Evolutionary conservation across 2,113 vertebrate genomes (phyloP).

Genomic region (Bubo blakistoni): DNA sequence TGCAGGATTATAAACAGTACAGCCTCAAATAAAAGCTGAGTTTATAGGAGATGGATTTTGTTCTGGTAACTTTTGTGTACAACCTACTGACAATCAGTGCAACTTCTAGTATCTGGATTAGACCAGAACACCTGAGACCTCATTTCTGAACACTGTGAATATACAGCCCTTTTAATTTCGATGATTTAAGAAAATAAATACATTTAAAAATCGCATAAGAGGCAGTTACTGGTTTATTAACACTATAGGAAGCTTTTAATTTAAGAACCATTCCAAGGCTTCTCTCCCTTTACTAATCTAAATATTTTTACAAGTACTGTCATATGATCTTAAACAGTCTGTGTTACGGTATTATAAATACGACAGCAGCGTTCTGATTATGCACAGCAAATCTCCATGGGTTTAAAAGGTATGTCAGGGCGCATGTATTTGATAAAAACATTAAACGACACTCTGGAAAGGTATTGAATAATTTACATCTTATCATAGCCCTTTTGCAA

Average conservation of each 20-base stretch:
- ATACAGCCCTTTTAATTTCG: neutral
- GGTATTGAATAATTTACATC: slow-evolving; percentile 50
- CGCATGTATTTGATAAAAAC: slow-evolving; percentile 34
- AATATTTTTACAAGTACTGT: slow-evolving; percentile 53
- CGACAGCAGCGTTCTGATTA: slow-evolving; percentile 50
- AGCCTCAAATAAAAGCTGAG: neutral
- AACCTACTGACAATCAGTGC: neutral
- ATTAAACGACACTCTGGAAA: slow-evolving; percentile 28
- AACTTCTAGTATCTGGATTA: neutral
- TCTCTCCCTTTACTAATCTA: neutral
- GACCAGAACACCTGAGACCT: neutral
- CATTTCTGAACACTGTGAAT: neutral
- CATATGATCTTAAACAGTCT: slow-evolving; percentile 40
- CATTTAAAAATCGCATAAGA: neutral
- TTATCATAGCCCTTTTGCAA: neutral
- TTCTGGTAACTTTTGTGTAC: neutral
- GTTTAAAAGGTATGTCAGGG: slow-evolving; percentile 53
- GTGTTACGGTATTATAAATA: slow-evolving; percentile 26
- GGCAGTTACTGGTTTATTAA: neutral
- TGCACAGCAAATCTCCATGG: slow-evolving; percentile 9
- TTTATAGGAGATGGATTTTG: rapidly evolving
- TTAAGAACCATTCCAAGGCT: neutral
- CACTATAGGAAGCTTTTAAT: slow-evolving; percentile 1
- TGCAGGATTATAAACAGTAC: neutral
- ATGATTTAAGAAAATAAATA: neutral